Evolutionary conservation across 2,888 invertebrate species (phyloP).

Genomic region (Papilio gigon): DNA sequence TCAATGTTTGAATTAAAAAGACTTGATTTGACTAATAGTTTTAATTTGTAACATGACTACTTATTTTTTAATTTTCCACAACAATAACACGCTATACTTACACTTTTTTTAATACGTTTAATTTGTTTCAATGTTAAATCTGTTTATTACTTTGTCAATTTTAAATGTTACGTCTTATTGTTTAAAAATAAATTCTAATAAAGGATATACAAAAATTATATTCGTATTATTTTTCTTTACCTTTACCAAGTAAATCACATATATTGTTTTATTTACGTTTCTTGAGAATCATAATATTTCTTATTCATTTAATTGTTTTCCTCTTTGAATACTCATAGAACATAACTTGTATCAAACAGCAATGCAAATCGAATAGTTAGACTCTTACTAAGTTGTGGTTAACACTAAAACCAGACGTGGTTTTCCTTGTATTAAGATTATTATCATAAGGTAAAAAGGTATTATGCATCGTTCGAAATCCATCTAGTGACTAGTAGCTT

Average conservation of each 20-base stretch:
- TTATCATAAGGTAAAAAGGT: too few species aligned
- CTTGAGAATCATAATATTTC: not conserved
- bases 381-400: too few species aligned
- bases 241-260: not conserved
- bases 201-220: constrained; percentile 4
- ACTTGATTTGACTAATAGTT: too few species aligned
- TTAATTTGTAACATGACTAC: not conserved
- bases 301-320: not conserved
- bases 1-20: too few species aligned
- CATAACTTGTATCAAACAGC: too few species aligned
- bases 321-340: too few species aligned
- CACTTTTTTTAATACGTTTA: not conserved
- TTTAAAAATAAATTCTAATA: constrained; percentile 17
- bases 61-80: not conserved
- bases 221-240: constrained; percentile 8
- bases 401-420: too few species aligned
- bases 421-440: too few species aligned
- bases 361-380: too few species aligned
- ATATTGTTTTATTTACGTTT: not conserved
- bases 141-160: not conserved
- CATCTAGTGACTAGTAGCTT: too few species aligned
- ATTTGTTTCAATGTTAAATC: not conserved
- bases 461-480: too few species aligned
- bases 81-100: not conserved
- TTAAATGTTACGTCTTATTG: not conserved